A percentile compares a stretch with the other conserved stretches of the same genome.
phyloP scores from a whole-genome alignment of 2,113 vertebrate genomes.

The Petaurus breviceps region DNA sequence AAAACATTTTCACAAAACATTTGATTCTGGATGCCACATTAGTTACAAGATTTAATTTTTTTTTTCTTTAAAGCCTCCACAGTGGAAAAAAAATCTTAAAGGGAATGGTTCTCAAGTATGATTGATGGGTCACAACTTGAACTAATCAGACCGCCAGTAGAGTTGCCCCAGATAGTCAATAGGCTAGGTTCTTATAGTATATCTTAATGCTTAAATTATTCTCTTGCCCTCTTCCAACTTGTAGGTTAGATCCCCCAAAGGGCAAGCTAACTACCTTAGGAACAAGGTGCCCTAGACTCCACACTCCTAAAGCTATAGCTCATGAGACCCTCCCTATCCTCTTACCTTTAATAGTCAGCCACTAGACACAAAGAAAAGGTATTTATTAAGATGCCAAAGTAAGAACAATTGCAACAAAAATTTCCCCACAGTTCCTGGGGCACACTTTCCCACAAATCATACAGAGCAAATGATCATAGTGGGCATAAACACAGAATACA shows the following conservation, averaged over 20 bases:
- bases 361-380: not conserved
- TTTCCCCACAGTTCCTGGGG: not conserved
- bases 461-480: not conserved
- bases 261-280: not conserved
- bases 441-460: not conserved
- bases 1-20: not conserved
- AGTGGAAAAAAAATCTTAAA: slow-evolving; percentile 10
- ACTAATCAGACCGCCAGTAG: not conserved
- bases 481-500: not conserved
- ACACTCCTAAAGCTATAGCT: not conserved
- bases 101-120: slow-evolving; percentile 13
- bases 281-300: not conserved
- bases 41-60: slow-evolving; percentile 14
- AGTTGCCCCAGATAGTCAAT: not conserved
- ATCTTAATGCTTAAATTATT: not conserved
- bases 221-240: not conserved
- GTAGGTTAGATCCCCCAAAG: not conserved
- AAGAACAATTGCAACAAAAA: not conserved
- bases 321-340: not conserved
- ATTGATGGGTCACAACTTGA: slow-evolving; percentile 10
- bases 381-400: not conserved
- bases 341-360: not conserved
- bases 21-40: not conserved
- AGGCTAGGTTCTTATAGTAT: not conserved
- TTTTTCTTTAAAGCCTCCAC: not conserved